Conservation (phyloP, 92 coral and sea anemone species). For the Siderastrea siderea region DNA sequence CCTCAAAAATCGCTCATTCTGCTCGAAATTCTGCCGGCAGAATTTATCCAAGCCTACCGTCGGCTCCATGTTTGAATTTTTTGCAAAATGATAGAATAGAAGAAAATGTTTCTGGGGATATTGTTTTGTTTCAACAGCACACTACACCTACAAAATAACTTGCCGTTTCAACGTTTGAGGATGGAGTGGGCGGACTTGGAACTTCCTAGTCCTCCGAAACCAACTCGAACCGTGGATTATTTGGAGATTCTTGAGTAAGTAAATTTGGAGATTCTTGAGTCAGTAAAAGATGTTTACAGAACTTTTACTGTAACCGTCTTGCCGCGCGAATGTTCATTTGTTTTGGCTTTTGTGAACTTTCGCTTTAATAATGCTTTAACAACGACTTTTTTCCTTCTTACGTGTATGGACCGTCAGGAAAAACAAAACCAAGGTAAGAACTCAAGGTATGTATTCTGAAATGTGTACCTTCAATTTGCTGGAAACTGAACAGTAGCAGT, state of each 20-base stretch:
- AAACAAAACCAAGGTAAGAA: constrained; percentile 30
- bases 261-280: constrained; percentile 63
- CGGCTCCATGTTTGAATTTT: too few relatives aligned
- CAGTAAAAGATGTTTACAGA: constrained; percentile 31
- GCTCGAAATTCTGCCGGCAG: too few relatives aligned
- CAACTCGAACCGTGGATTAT: constrained; percentile 60
- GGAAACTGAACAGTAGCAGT: too few relatives aligned
- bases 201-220: constrained; percentile 78
- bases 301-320: too few relatives aligned
- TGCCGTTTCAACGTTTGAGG: not conserved
- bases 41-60: too few relatives aligned
- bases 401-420: constrained; percentile 14
- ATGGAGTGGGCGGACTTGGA: constrained; percentile 7
- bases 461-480: too few relatives aligned
- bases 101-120: too few relatives aligned
- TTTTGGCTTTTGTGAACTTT: not conserved
- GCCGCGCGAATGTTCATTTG: not conserved
- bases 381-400: not conserved
- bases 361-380: too few relatives aligned
- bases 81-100: too few relatives aligned
- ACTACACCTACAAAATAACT: not conserved
- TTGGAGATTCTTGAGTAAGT: constrained; percentile 71
- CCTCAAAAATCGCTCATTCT: too few relatives aligned
- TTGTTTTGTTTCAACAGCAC: not conserved
- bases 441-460: not conserved